Base-by-base conservation (phyloP, 2,888 invertebrate species). In the Acanthosoma haemorrhoidale region DNA sequence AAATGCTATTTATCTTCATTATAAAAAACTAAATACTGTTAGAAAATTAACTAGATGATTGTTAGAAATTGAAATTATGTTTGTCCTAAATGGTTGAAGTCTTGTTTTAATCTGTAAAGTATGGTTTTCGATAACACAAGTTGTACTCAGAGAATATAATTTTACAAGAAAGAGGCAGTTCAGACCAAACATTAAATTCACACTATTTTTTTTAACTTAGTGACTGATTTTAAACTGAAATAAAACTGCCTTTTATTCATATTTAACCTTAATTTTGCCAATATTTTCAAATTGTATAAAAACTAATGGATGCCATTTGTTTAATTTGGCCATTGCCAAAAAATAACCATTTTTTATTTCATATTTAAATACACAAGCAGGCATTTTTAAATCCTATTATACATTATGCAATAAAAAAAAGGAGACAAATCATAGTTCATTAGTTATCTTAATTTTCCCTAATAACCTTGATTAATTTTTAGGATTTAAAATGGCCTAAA, bases 391-490 rank as follows among this genome's bases (percentile, higher is more conserved):
- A 59, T 59, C 32, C 32, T 16, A 16, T 29, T n/a, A 38, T 64
- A 25, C n/a, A 9, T 41, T 39, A 64, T 64, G 64, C 41, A 64
- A 64, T 64, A 64, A 57, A 21, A 5, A 21, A 21, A 57, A 64
- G 31, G 39, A 64, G 64, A 64, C 64, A 64, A 64, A 64, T 64
- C 64, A 64, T 21, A 29, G 64, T 41, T 31, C 31, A n/a, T 15
- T 64, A 21, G n/a, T n/a, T n/a, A n/a, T n/a, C n/a, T 36, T 34
- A 31, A 60, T 34, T 18, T 34, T 34, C 34, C 8, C 61, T 34
- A 13, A 1, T 25, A 34, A 21, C 18, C 18, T 63, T 63, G 29
- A 11, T 38, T 41, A 41, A 16, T 39, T 64, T 63, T 41, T 39
- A 41, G 38, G 18, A 39, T 29, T 41, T 41, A 64, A 64, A 31